Evolutionary conservation across 2,797 vertebrate species (phyloP).

Genomic region (Lepilemur ruficaudatus): DNA sequence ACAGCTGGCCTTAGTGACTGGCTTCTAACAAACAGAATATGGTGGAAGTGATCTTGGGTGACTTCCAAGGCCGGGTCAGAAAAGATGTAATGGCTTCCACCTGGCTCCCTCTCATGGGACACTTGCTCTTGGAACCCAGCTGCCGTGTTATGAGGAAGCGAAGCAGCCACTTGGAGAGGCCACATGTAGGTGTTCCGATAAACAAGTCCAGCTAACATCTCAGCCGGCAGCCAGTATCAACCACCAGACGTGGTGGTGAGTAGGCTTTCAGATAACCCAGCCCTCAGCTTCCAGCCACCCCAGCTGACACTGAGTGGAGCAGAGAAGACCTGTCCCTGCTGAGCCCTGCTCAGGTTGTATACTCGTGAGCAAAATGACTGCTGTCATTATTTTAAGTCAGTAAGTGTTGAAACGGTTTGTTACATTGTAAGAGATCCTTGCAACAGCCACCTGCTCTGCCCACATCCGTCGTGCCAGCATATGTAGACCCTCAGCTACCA

Average conservation of each 20-base stretch:
- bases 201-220: background rate
- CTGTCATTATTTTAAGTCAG: slow-evolving; percentile 2
- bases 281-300: background rate
- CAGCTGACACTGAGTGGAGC: background rate
- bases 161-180: slow-evolving; percentile 1
- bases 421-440: background rate
- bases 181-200: background rate
- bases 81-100: background rate
- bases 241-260: background rate
- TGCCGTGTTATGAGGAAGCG: background rate
- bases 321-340: background rate
- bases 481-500: background rate
- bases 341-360: background rate
- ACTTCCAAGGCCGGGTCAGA: slow-evolving; percentile 4
- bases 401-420: background rate
- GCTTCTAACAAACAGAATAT: slow-evolving; percentile 9
- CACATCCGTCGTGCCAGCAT: background rate
- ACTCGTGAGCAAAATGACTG: background rate
- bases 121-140: background rate
- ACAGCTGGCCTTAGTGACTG: background rate
- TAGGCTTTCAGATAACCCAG: background rate
- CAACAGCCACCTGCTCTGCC: background rate
- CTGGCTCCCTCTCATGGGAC: background rate
- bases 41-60: background rate
- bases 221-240: background rate